Evolutionary conservation across 2,797 vertebrate species (phyloP), one percentile per base, ranked within the genome.

Genomic region (Silurus lanzhouensis): DNA sequence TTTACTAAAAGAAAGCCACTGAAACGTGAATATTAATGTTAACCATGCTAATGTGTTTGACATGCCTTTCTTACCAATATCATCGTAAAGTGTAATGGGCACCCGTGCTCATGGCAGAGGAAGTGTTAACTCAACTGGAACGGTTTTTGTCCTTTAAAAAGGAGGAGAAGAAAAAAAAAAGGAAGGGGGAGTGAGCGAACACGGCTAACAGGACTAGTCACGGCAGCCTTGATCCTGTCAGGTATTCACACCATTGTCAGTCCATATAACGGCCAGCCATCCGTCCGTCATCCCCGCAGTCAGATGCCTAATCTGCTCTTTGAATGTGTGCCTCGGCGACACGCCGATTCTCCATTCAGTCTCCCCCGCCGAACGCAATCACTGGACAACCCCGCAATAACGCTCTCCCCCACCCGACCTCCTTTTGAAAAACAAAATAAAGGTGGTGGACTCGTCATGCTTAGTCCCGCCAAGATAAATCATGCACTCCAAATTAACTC

Each of bases 401-500:
- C 96, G 89, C 91, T 93, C 95, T 95, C 95, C 95, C 95, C 94
- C 93, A 86, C 92, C 95, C 95, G 94, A 93, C 94, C 93, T 93
- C 94, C 93, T 94, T 96, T 95, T 96, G 91, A 93, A 94, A 84
- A 89, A 89, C 88, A 92, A 92, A 92, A 91, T 90, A 92, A 96
- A 96, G 95, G 95, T 96, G 96, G 93, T 95, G 92, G 94, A 94
- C 94, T 94, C 91, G 70, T 93, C 71, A 91, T 92, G 92, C 95
- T 95, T 95, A 95, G 93, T 95, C 95, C 77, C 93, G 92, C 96
- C 95, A 92, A 96, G 96, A 96, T 96, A 95, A 95, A 95, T 96
- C 95, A 95, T 94, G 95, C 94, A 92, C 95, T 96, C 92, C 94
- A 95, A 97, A 97, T 97, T 95, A 96, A 96, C 95, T 96, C 96